Conservation (phyloP, 2,113 vertebrate genomes). For the Upupa epops region DNA sequence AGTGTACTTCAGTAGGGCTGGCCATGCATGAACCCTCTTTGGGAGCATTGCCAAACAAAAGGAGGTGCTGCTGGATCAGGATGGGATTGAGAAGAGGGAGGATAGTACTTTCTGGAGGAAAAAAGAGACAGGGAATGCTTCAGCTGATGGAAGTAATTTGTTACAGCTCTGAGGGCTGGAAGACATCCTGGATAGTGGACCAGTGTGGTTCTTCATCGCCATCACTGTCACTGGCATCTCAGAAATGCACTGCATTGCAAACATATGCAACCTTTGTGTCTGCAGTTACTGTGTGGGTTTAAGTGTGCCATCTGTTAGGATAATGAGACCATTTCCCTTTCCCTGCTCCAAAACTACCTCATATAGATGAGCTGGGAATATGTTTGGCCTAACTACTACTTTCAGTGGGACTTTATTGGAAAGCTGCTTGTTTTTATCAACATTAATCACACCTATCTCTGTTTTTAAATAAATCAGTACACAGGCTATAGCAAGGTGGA, state of each 20-base stretch:
- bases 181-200: not conserved
- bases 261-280: not conserved
- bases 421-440: not conserved
- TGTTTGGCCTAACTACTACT: not conserved
- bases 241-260: not conserved
- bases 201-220: not conserved
- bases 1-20: not conserved
- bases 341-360: not conserved
- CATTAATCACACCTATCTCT: too few species aligned
- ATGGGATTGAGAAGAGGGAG: not conserved
- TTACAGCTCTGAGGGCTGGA: not conserved
- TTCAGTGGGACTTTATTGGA: not conserved
- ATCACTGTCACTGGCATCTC: not conserved
- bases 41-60: not conserved
- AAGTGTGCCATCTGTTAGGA: constrained; percentile 17
- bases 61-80: not conserved
- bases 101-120: not conserved
- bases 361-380: not conserved
- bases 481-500: not conserved
- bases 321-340: constrained; percentile 20
- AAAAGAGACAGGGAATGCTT: not conserved
- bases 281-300: not conserved
- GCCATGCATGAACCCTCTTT: not conserved
- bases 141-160: not conserved
- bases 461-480: constrained; percentile 19